Evolutionary conservation across 2,888 invertebrate species (phyloP), one percentile per base, ranked within the genome.

Genomic region (Melieria picta): DNA sequence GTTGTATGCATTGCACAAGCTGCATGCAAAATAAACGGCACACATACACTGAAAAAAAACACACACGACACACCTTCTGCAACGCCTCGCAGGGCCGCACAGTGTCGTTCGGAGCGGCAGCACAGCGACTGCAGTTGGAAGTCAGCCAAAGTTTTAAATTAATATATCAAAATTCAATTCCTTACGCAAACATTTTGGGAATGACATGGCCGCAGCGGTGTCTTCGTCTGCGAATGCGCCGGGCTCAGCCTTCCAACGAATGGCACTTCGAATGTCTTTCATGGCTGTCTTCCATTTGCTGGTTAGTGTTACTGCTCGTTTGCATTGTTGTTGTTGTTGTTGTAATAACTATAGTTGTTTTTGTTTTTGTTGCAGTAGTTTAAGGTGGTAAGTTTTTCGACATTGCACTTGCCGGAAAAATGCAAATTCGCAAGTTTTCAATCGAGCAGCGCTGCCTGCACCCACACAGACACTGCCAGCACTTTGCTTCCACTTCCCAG

Each of bases 111-210:
- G 11, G 2, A 1, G 9, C 50, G 11, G 50, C 50, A 13, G 13
- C 58, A 58, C 10, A 50, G 13, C 6, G 16, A 58, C 16, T 13
- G 58, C 42, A 58, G 16, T 10, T 69, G 69, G 69, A 69, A 69
- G 69, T 69, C 63, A 69, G 69, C 63, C 65, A 71, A 71, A 71
- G 71, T 70, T 70, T 70, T 70, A 73, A 73, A 73, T 73, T 70
- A 73, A 73, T 73, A 73, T 71, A 73, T 73, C 73, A 73, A 73
- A 73, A 73, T 71, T 73, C 73, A 73, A 71, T 73, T 73, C 68
- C 61, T 73, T 71, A 46, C 46, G 65, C 56, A 71, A 70, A 65
- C 65, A 65, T 60, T 71, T 71, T 52, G 65, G 30, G 30, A 61
- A 61, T 61, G 61, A 61, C 61, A 60, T 60, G 10, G 9, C 9